A percentile compares a stretch with the other conserved stretches of the same genome.
Evolutionary conservation across 2,113 vertebrate species (phyloP).

Genomic region (Sapayoa aenigma): DNA sequence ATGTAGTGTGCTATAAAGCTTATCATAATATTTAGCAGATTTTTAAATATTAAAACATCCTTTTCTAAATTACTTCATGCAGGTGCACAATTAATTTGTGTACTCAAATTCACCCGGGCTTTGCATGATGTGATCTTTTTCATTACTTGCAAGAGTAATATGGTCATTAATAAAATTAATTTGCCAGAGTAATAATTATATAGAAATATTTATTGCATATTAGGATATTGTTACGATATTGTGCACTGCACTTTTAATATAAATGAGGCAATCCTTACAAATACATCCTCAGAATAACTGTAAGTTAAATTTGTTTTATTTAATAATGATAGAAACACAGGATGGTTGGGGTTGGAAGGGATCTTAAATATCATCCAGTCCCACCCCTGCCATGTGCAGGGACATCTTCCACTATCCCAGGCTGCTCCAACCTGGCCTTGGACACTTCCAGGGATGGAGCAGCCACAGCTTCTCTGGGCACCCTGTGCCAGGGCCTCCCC

Average conservation of each 20-base stretch:
- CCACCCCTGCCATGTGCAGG: background rate
- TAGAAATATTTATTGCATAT: background rate
- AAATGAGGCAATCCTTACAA: background rate
- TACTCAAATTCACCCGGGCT: background rate
- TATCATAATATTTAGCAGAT: background rate
- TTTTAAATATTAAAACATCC: background rate
- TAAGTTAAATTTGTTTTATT: background rate
- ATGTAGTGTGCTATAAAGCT: background rate
- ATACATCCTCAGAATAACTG: background rate
- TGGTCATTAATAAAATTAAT: background rate
- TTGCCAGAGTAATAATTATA: background rate
- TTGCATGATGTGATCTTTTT: background rate
- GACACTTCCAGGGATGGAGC: background rate
- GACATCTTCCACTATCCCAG: background rate
- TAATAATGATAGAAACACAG: background rate
- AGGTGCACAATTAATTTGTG: slow-evolving; percentile 14
- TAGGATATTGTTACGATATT: background rate
- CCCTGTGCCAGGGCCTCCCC: background rate
- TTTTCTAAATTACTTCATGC: background rate
- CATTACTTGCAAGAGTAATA: background rate
- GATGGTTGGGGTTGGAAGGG: background rate
- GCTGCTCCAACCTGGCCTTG: background rate
- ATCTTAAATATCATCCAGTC: background rate
- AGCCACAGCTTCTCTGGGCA: background rate
- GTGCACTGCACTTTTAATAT: background rate